Conservation (phyloP, 1,140 invertebrate species). For the Oryctes rhinoceros region DNA sequence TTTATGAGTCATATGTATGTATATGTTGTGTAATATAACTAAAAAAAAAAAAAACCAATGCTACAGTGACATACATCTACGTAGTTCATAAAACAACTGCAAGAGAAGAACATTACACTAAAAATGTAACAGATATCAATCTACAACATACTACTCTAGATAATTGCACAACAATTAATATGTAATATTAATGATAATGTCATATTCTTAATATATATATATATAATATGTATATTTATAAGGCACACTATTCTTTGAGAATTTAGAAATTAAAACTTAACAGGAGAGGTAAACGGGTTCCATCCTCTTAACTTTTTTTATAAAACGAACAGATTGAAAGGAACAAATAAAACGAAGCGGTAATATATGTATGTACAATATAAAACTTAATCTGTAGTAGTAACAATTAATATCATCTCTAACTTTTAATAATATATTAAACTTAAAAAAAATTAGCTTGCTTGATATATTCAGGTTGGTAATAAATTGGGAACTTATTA, state of each 20-base stretch:
- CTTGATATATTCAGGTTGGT: neutral
- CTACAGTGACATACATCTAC: too few relatives aligned
- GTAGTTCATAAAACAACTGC: too few relatives aligned
- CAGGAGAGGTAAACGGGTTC: neutral
- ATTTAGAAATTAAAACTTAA: neutral
- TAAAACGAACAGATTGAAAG: neutral
- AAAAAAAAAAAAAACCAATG: too few relatives aligned
- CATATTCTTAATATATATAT: neutral
- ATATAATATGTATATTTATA: neutral
- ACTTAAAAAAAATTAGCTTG: neutral
- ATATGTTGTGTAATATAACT: too few relatives aligned
- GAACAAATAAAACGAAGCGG: too few relatives aligned
- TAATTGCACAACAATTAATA: neutral
- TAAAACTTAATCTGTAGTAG: neutral
- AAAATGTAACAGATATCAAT: neutral
- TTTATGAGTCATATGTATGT: too few relatives aligned
- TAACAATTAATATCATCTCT: neutral
- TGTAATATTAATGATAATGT: neutral
- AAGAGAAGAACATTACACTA: neutral
- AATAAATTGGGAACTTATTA: neutral
- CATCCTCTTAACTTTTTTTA: neutral
- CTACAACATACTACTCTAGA: neutral
- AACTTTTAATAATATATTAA: neutral
- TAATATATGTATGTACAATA: neutral
- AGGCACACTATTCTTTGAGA: constrained; percentile 13